Base-by-base conservation (phyloP, 2,888 invertebrate species). In the Eilema sororculum region DNA sequence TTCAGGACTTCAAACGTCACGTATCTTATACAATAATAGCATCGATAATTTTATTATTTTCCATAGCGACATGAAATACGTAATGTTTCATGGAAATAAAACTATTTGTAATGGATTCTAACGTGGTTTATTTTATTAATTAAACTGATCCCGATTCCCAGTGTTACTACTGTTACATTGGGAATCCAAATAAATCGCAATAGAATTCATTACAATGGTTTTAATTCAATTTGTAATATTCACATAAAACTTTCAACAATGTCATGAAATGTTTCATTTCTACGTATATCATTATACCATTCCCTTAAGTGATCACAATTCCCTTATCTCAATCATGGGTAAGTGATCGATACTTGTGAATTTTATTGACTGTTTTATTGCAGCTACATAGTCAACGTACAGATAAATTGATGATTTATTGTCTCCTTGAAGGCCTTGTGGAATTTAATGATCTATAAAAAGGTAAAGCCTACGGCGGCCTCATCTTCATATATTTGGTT, bases 391-490 rank as follows among this genome's bases (percentile, higher is more conserved):
- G 80, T 85, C 84, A 82, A 83, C 82, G 76, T 77, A 78, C 78
- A 82, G 80, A 85, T 87, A 84, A 88, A 86, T 86, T 79, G 77
- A 85, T 86, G 83, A 89, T 86, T 86, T 86, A 87, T 85, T 81
- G 81, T 86, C 86, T 84, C 83, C 83, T 81, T 76, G 76, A 81
- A 84, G 76, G 76, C 79, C 77, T 84, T 85, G 81, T 87, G 82
- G 80, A 84, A 82, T 87, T 89, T 88, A 84, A 88, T 87, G 82
- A 78, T 77, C 78, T 82, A 87, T 89, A 88, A 89, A 89, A 87
- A 82, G 80, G 81, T 80, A 77, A 80, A 76, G 75, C 75, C 71
- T 78, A 67, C 67, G 71, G 65, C 70, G 68, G 67, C 68, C 72
- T 75, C 59, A 75, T 79, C 73, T 72, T 74, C 75, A 74, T 74